Base-by-base conservation (phyloP, 2,113 vertebrate species). In the Columba janthina region DNA sequence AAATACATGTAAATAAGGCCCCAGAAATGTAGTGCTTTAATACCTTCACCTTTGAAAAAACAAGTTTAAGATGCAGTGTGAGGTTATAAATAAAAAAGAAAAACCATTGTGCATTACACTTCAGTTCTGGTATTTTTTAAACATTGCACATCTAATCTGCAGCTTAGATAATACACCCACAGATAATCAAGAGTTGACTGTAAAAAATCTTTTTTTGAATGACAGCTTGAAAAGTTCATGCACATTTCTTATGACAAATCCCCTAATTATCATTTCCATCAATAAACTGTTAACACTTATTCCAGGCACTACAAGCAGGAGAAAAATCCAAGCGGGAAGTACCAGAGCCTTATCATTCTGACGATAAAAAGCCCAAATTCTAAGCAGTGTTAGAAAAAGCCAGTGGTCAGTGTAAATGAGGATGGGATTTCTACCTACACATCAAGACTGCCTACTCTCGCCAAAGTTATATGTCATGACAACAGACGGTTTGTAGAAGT, bases 231-330 rank as follows among this genome's bases (percentile, higher is more conserved):
- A 92, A 95, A 96, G 89, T 95, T 96, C 88, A 97, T 26, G 80
- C 46, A 42, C 80, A 76, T 92, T 95, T 93, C 92, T 95, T 58
- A 89, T 95, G 77, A 96, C 90, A 93, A 93, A 96, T 90, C 70
- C 80, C 80, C 86, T 96, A 82, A 96, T 96, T 96, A 96, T 95
- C 79, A 96, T 94, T 96, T 94, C 86, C 90, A 96, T 93, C 94
- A 93, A 85, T 89, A 93, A 62, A 79, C 58, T 82, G 76, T 44
- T 93, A 93, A 90, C 46, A 82, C 29, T 51, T 89, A 92, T 93
- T 93, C 88, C 1, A 2, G 69, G 84, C 58, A 92, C 58, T 72
- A 90, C 40, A 84, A 58, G 71, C 76, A 84, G 69, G 17, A 93
- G 53, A 57, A 93, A 95, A 89, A 89, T 5, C 31, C 83, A 77